Conservation (phyloP, 2,888 invertebrate genomes). For the Acleris sparsana region DNA sequence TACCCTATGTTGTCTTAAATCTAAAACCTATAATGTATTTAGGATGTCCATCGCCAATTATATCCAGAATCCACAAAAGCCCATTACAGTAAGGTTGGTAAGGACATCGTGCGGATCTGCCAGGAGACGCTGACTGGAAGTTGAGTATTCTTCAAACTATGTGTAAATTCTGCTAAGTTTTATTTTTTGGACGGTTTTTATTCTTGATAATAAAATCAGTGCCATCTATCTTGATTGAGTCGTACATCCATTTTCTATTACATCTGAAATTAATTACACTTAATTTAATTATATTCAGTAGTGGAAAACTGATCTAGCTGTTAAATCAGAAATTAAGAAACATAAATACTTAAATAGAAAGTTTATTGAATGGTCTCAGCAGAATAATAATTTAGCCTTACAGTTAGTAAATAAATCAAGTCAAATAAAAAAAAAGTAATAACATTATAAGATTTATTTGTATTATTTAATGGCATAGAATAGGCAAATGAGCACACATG, state of each 20-base stretch:
- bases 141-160: constrained; percentile 89
- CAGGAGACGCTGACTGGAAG: constrained; percentile 92
- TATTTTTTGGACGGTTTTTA: constrained; percentile 69
- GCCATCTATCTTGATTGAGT: constrained; percentile 91
- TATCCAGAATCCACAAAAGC: constrained; percentile 93
- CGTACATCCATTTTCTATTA: constrained; percentile 90
- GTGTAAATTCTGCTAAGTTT: constrained; percentile 77
- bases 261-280: constrained; percentile 74
- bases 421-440: no score
- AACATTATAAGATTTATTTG: no score
- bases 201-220: constrained; percentile 87
- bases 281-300: background rate
- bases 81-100: constrained; percentile 85
- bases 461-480: no score
- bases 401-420: no score
- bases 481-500: no score
- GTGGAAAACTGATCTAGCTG: no score
- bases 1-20: constrained; percentile 65
- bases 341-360: no score
- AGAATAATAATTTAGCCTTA: no score
- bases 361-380: no score
- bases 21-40: constrained; percentile 26
- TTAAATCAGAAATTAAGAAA: no score
- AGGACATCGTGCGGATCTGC: constrained; percentile 89
- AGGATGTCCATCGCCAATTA: constrained; percentile 84